Evolutionary conservation across 2,888 invertebrate genomes (phyloP), one percentile per base, ranked within the genome.

Genomic region (Nomada ruficornis): DNA sequence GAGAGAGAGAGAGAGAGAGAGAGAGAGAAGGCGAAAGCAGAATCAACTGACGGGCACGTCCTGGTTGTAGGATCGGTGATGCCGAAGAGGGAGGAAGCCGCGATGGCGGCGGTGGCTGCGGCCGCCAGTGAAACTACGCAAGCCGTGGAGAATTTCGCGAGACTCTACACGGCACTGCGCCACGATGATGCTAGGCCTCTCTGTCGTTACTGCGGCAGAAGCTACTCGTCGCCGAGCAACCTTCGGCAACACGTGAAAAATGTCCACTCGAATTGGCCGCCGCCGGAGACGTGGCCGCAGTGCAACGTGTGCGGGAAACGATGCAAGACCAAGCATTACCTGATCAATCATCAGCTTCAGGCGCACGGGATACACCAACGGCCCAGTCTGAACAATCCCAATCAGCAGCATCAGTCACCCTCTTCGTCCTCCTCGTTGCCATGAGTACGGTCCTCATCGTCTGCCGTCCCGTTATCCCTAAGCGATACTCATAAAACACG

Each of bases 241-340:
- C 95, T 96, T 93, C 96, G 96, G 94, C 96, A 96, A 94, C 96
- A 96, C 94, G 96, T 96, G 94, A 96, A 96, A 94, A 96, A 96
- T 94, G 96, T 96, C 94, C 96, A 96, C 94, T 95, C 96, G 93
- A 95, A 95, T 94, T 93, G 93, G 93, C 95, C 96, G 90, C 95
- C 96, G 91, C 95, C 96, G 91, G 96, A 96, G 93, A 95, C 96
- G 93, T 96, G 96, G 96, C 96, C 96, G 92, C 95, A 96, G 91
- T 96, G 96, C 94, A 95, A 95, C 93, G 95, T 96, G 92, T 96
- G 96, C 95, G 96, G 96, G 92, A 96, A 96, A 94, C 96, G 95
- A 93, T 96, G 96, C 95, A 96, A 96, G 94, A 96, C 96, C 91
- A 96, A 96, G 94, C 96, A 96, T 94, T 96, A 96, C 94, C 95